Conservation (phyloP, 2,797 vertebrate species). For the Anniella stebbinsi region DNA sequence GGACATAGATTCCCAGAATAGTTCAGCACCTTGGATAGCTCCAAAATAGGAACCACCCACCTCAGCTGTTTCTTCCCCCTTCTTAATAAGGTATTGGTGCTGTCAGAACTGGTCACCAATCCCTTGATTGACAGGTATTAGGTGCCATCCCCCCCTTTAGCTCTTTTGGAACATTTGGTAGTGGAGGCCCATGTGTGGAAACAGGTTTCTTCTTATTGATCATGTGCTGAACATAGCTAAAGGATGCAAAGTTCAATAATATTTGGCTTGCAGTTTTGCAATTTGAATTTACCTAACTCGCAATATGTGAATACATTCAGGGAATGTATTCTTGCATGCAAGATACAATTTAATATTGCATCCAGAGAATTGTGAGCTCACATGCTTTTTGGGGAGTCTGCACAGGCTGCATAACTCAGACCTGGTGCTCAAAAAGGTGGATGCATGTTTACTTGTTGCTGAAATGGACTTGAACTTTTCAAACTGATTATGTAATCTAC, state of each 20-base stretch:
- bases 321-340: background rate
- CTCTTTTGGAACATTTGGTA: background rate
- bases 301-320: background rate
- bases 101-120: background rate
- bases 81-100: background rate
- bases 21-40: too few relatives aligned
- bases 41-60: too few relatives aligned
- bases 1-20: too few relatives aligned
- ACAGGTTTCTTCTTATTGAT: background rate
- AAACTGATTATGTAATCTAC: slow-evolving; percentile 1
- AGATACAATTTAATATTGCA: background rate
- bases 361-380: background rate
- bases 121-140: background rate
- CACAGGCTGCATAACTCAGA: background rate
- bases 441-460: background rate
- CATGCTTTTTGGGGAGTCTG: background rate
- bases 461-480: background rate
- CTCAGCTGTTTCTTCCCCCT: background rate
- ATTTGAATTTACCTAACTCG: background rate
- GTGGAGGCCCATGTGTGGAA: background rate
- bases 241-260: background rate
- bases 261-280: background rate
- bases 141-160: background rate
- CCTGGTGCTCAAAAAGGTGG: background rate
- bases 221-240: background rate